Base-by-base conservation (phyloP, 2,113 vertebrate species). In the Heterotis niloticus region DNA sequence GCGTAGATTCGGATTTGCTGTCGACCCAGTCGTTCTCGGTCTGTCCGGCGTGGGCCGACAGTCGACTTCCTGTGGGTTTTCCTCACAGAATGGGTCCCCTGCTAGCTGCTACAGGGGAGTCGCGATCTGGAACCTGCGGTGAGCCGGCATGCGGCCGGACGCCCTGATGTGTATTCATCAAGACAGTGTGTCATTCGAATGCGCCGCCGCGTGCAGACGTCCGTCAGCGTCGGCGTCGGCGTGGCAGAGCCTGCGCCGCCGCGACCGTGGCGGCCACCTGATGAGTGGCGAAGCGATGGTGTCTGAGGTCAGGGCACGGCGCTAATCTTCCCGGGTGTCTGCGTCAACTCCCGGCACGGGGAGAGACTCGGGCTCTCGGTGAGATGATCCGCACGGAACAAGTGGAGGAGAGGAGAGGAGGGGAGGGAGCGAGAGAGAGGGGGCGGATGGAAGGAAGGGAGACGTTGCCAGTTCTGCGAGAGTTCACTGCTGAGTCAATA, bases 181-280 rank as follows among this genome's bases (percentile, higher is more conserved):
- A 74, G 24, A 74, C 17, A 24, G 20, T 20, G 13, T 28, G 34
- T 1, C 66, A 64, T 77, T 77, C 20, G 14, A 24, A 14, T 5
- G 60, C 85, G 88, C 20, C 24, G 18, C 14, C 5, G 12, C 60
- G 57, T 26, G 74, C 57, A 17, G 5, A 56, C 51, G 44, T 69
- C 34, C 75, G 67, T 52, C 20, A 24, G 44, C 0, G 13, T 16
- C 68, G 51, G 74, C 59, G 78, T 80, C 20, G 44, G 34, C 18
- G 76, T 79, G 56, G 14, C 56, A 5, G 57, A 24, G 26, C 11
- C 28, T 17, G 26, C 26, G 62, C 54, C 51, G 18, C 57, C 10
- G n/a, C 44, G 14, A 44, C 75, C 18, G 9, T 5, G 5, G 86
- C 86, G 88, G 84, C 78, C 79, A 83, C 87, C 82, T 82, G 77